Evolutionary conservation across 2,888 invertebrate genomes (phyloP).

Genomic region (Drosophila stalkeri): DNA sequence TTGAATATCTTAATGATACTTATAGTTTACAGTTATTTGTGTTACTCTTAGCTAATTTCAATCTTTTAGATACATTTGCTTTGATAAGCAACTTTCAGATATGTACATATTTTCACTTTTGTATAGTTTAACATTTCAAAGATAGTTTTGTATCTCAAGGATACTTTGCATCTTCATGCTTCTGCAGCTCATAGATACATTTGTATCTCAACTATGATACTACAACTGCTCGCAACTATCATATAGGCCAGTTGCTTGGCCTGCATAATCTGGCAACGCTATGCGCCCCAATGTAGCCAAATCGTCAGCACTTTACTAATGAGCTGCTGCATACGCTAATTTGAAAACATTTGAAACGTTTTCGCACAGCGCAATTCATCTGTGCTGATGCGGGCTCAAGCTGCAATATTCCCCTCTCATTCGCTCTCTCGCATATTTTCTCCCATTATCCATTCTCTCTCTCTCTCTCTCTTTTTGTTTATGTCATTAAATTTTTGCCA

Average conservation of each 20-base stretch:
- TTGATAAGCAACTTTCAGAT: too few relatives aligned
- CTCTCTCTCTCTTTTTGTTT: neutral
- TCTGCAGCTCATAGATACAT: neutral
- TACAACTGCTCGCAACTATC: neutral
- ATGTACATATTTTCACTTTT: too few relatives aligned
- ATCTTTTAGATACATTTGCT: too few relatives aligned
- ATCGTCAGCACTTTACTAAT: conserved; percentile 23
- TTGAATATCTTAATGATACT: too few relatives aligned
- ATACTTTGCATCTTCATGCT: neutral
- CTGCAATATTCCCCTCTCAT: conserved; percentile 10
- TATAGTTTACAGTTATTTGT: too few relatives aligned
- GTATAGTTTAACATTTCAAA: too few relatives aligned
- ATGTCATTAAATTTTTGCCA: conserved; percentile 26
- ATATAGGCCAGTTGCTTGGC: neutral
- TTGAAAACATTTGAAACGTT: conserved; percentile 29
- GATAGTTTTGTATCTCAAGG: neutral
- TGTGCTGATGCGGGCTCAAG: conserved; percentile 44
- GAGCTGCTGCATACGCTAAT: conserved; percentile 58
- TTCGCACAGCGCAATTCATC: conserved; percentile 45
- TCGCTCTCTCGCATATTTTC: neutral
- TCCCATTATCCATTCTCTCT: neutral
- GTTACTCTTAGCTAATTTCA: too few relatives aligned
- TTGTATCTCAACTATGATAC: too few relatives aligned
- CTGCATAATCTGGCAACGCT: conserved; percentile 16
- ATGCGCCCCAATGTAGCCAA: neutral